Conservation (phyloP, 2,797 vertebrate genomes). For the Coregonus sp. region DNA sequence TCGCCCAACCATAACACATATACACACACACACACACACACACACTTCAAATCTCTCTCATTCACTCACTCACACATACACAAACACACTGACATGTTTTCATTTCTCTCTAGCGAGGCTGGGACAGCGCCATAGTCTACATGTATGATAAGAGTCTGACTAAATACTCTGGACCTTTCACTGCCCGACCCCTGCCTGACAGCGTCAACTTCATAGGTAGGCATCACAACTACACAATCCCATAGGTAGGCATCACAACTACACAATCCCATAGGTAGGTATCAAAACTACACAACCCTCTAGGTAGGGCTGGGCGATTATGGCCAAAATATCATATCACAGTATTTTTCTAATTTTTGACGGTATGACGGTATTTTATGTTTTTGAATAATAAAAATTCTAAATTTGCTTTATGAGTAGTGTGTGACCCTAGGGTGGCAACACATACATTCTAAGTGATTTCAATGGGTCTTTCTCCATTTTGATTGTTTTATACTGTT, state of each 20-base stretch:
- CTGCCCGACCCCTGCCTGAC: conserved; percentile 90
- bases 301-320: background rate
- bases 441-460: too few species aligned
- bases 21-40: background rate
- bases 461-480: too few species aligned
- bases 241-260: background rate
- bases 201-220: conserved; percentile 98
- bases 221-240: background rate
- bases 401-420: too few species aligned
- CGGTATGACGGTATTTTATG: too few species aligned
- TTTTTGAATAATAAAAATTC: too few species aligned
- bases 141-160: conserved; percentile 95
- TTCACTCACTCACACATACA: background rate
- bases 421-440: too few species aligned
- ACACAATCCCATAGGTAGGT: background rate
- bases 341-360: too few species aligned
- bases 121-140: conserved; percentile 96
- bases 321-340: too few species aligned
- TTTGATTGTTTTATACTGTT: too few species aligned
- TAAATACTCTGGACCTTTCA: conserved; percentile 92
- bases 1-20: background rate
- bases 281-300: background rate
- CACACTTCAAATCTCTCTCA: background rate
- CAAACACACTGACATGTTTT: background rate
- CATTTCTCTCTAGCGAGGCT: conserved; percentile 83